Percentiles rank a stretch among this genome's conserved stretches.
These are phyloP conservation scores for Chiroxiphia lanceolata DNA, from an alignment of 2,797 vertebrate species.

Conservation along the genomic window DNA sequence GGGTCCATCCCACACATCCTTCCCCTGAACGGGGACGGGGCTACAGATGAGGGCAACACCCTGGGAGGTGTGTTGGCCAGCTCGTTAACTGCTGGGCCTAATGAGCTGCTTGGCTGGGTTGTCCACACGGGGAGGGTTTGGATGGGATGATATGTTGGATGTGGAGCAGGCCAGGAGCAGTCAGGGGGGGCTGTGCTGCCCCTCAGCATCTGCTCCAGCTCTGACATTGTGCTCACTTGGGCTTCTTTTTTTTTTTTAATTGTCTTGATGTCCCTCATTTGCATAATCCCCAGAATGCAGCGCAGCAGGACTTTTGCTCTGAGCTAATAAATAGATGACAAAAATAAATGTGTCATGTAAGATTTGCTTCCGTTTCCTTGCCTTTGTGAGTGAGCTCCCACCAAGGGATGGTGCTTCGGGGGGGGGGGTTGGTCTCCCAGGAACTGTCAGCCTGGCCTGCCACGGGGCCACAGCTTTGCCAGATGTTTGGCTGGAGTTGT, in stretches of 20 bases:
- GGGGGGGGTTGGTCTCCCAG: not conserved
- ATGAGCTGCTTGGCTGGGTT: not conserved
- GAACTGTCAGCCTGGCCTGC: not conserved
- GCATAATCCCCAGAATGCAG: slow-evolving; percentile 53
- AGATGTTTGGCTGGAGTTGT: not conserved
- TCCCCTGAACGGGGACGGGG: accelerated
- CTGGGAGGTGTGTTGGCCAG: not conserved
- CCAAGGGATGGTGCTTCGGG: not conserved
- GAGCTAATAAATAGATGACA: slow-evolving; percentile 59
- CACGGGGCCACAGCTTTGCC: not conserved
- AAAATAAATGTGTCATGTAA: slow-evolving; percentile 59
- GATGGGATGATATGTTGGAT: accelerated
- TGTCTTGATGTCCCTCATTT: slow-evolving; percentile 50
- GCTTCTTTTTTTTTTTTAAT: slow-evolving; percentile 18
- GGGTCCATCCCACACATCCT: accelerated
- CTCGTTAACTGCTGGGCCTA: not conserved
- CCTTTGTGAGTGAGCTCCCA: slow-evolving; percentile 6
- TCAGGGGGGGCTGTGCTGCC: not conserved
- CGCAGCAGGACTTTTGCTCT: slow-evolving; percentile 47
- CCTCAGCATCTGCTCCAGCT: not conserved
- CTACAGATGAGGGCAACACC: accelerated
- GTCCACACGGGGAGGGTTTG: not conserved
- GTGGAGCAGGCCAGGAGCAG: not conserved
- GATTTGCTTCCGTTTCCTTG: slow-evolving; percentile 54
- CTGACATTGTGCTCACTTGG: slow-evolving; percentile 30